These are phyloP conservation scores for Lycia hirtaria DNA, from an alignment of 2,888 invertebrate species.

Conservation along the genomic window DNA sequence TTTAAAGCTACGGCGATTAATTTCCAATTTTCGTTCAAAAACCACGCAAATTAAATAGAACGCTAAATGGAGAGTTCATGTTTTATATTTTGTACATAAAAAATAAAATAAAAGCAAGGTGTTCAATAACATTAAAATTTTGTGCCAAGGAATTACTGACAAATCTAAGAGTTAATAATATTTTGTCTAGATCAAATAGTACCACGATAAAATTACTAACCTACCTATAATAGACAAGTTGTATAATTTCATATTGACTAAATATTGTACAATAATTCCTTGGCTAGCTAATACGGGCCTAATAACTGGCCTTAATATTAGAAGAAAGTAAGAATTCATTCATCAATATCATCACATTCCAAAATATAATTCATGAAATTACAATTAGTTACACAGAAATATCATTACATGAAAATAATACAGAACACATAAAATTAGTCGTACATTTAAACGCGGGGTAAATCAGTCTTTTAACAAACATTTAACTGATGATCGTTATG, in stretches of 20 bases:
- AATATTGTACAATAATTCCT: conserved; percentile 28
- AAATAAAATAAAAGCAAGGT: conserved; percentile 5
- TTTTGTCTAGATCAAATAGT: conserved; percentile 33
- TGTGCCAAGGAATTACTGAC: conserved; percentile 40
- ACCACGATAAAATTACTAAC: conserved; percentile 28
- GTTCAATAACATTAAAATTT: neutral
- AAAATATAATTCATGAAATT: conserved; percentile 30
- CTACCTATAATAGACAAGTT: conserved; percentile 33
- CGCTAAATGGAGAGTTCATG: conserved; percentile 50
- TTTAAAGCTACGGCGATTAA: conserved; percentile 64
- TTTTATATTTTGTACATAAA: conserved; percentile 8
- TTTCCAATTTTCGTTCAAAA: conserved; percentile 40
- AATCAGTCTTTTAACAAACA: conserved; percentile 73
- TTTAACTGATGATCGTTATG: conserved; percentile 43
- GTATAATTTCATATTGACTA: conserved; percentile 30
- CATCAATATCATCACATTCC: conserved; percentile 27
- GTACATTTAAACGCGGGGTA: conserved; percentile 46
- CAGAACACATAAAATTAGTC: conserved; percentile 42
- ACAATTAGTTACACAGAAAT: conserved; percentile 26
- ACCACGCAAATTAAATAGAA: conserved; percentile 50
- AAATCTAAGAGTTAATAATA: conserved; percentile 29
- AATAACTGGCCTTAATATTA: neutral
- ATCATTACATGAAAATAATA: conserved; percentile 28
- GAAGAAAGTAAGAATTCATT: conserved; percentile 30
- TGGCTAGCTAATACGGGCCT: conserved; percentile 23